These are phyloP conservation scores for Aurelia aurita DNA, from an alignment of 30 jellyfish, hydroid and myxozoan genomes.

Conservation along the genomic window DNA sequence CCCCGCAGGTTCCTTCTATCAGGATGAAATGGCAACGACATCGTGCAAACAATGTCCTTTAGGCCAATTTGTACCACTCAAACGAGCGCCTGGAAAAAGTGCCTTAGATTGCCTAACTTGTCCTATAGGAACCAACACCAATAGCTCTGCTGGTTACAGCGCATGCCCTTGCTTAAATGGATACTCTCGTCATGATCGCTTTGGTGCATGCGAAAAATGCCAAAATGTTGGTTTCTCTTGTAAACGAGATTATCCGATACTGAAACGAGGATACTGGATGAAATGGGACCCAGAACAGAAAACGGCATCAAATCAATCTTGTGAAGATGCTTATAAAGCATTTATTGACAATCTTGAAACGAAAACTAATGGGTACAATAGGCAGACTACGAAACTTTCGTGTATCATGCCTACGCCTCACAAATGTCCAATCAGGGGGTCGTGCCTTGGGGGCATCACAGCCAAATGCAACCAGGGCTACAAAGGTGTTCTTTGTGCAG, in stretches of 20 bases:
- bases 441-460: conserved; percentile 64
- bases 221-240: conserved; percentile 24
- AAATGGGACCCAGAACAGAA: conserved; percentile 4
- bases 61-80: conserved; percentile 58
- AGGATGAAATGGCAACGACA: conserved; percentile 30
- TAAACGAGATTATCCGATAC: conserved; percentile 15
- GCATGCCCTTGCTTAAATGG: conserved; percentile 59
- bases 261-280: conserved; percentile 60
- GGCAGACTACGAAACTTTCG: background rate
- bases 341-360: conserved; percentile 39
- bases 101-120: conserved; percentile 59
- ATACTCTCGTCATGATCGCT: conserved; percentile 50
- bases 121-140: conserved; percentile 54
- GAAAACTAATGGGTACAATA: conserved; percentile 4
- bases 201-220: conserved; percentile 57
- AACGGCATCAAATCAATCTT: conserved; percentile 9
- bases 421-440: conserved; percentile 38
- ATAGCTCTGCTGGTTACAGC: conserved; percentile 51
- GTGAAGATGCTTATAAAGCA: background rate
- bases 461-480: conserved; percentile 25
- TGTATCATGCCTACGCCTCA: conserved; percentile 44
- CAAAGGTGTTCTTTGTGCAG: conserved; percentile 61
- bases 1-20: conserved; percentile 63
- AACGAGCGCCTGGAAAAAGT: conserved; percentile 39
- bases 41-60: conserved; percentile 47